Conservation (phyloP, 2,888 invertebrate species). For the Amaurobius ferox region DNA sequence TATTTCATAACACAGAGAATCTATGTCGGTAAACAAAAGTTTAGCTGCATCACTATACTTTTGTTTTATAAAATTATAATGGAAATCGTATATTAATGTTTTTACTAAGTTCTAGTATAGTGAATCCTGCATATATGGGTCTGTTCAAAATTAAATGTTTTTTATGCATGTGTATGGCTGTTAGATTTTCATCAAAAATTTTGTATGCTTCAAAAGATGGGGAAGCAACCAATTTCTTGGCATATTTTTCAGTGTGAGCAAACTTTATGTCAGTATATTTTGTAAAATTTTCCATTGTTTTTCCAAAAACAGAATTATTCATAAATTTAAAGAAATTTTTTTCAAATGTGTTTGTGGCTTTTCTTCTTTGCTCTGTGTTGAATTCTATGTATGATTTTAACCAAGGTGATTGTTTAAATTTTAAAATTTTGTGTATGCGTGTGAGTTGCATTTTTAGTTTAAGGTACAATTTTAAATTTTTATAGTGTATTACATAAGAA, state of each 20-base stretch:
- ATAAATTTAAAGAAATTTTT: slow-evolving; percentile 77
- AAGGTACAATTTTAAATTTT: slow-evolving; percentile 73
- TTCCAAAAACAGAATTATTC: slow-evolving; percentile 77
- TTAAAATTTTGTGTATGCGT: not conserved
- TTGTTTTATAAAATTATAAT: slow-evolving; percentile 67
- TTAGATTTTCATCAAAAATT: slow-evolving; percentile 10
- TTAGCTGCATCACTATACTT: slow-evolving; percentile 73
- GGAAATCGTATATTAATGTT: slow-evolving; percentile 74
- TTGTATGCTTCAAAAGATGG: not conserved
- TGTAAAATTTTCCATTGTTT: slow-evolving; percentile 76
- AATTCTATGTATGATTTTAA: slow-evolving; percentile 65
- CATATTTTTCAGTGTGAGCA: slow-evolving; percentile 20
- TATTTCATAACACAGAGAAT: slow-evolving; percentile 68
- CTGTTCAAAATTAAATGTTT: slow-evolving; percentile 59
- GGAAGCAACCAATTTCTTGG: not conserved
- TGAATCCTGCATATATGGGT: slow-evolving; percentile 74
- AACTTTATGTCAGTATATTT: slow-evolving; percentile 75
- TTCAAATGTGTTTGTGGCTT: slow-evolving; percentile 76
- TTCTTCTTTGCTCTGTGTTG: slow-evolving; percentile 72
- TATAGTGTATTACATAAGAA: slow-evolving; percentile 74
- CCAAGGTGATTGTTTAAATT: slow-evolving; percentile 57
- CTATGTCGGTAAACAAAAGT: slow-evolving; percentile 75
- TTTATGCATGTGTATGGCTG: slow-evolving; percentile 3
- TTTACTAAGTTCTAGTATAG: slow-evolving; percentile 75
- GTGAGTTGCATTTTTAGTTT: slow-evolving; percentile 64